Conservation (phyloP, 2,797 vertebrate genomes). For the Mormyrops boulengeri region DNA sequence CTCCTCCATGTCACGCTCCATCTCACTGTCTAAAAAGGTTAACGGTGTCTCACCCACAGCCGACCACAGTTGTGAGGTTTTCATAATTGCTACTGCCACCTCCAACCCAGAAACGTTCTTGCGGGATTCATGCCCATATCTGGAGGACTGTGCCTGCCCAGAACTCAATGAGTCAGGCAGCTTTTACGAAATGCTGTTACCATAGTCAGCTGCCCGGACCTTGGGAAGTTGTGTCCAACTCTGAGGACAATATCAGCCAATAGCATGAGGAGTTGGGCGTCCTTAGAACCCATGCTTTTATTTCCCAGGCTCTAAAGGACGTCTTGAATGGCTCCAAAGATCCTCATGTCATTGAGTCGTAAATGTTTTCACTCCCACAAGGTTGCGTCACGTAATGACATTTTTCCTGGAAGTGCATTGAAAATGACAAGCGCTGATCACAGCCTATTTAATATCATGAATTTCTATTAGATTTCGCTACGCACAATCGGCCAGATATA, state of each 20-base stretch:
- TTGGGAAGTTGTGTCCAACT: not conserved
- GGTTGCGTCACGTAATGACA: not conserved
- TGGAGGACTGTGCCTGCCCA: not conserved
- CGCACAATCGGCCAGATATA: not conserved
- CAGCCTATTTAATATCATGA: slow-evolving; percentile 1
- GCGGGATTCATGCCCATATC: not conserved
- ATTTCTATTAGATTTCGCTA: not conserved
- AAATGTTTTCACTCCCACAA: not conserved
- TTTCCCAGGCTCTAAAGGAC: not conserved
- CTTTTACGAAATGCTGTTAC: not conserved
- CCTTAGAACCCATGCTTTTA: not conserved
- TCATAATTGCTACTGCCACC: not conserved
- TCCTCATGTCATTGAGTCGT: not conserved
- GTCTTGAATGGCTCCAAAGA: not conserved
- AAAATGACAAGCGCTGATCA: not conserved
- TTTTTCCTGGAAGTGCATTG: not conserved
- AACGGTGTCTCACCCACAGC: not conserved
- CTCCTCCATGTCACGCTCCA: not conserved
- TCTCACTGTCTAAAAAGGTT: not conserved
- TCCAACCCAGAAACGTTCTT: not conserved
- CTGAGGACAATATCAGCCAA: not conserved
- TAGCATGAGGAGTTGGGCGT: not conserved
- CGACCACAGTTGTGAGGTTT: not conserved
- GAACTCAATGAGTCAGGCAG: not conserved
- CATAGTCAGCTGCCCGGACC: not conserved